Evolutionary conservation across 2,888 invertebrate species (phyloP).

Genomic region (Cordilura impudica): DNA sequence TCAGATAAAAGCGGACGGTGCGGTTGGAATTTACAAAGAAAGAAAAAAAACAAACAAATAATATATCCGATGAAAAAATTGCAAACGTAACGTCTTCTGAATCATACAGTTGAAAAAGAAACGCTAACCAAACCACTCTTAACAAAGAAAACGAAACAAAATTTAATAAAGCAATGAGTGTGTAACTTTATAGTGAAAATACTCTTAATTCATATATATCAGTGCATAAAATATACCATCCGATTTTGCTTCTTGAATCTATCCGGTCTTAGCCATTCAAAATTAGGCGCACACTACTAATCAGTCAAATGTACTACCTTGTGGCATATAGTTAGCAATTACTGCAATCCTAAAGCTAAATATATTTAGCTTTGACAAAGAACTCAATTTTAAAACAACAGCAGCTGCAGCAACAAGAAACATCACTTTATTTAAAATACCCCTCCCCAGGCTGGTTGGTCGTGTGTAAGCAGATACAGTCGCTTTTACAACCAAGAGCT

Average conservation of each 20-base stretch:
- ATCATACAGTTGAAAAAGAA: constrained; percentile 3
- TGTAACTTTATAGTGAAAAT: not conserved
- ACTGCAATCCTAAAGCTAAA: constrained; percentile 66
- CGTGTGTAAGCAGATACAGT: not conserved
- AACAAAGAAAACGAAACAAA: not conserved
- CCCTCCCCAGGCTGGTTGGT: not conserved
- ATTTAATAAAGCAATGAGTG: not conserved
- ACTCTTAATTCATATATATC: not conserved
- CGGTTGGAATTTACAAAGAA: constrained; percentile 3
- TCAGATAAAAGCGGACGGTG: constrained; percentile 37
- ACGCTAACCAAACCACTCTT: not conserved
- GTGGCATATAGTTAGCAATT: constrained; percentile 74
- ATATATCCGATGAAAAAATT: not conserved
- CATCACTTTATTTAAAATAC: not conserved
- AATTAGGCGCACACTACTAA: constrained; percentile 69
- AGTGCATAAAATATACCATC: not conserved
- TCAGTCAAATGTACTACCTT: constrained; percentile 74
- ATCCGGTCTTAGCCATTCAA: constrained; percentile 55
- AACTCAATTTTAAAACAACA: not conserved
- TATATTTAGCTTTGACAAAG: constrained; percentile 40
- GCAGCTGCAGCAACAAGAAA: not conserved
- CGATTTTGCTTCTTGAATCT: not conserved
- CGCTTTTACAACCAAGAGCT: not conserved
- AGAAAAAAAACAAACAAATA: not conserved
- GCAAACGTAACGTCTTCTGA: constrained; percentile 1